Evolutionary conservation across 1,140 invertebrate genomes (phyloP).

Genomic region (Penaeus japonicus): DNA sequence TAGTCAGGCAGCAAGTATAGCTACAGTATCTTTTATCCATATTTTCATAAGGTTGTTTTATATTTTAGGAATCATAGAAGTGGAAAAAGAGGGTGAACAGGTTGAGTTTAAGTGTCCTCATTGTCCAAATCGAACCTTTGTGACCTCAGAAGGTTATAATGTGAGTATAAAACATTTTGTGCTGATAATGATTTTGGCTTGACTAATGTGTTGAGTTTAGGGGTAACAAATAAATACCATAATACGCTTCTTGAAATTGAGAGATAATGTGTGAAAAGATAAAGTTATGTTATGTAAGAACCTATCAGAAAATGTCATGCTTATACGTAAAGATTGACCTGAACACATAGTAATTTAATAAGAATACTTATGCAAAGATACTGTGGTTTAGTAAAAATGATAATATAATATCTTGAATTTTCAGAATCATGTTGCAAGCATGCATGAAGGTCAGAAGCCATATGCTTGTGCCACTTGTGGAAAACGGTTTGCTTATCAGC

Average conservation of each 20-base stretch:
- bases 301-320: no score
- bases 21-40: not conserved
- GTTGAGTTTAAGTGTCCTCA: conserved; percentile 50
- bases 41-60: not conserved
- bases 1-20: not conserved
- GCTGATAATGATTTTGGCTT: no score
- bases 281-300: no score
- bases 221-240: no score
- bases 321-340: no score
- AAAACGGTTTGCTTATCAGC: conserved; percentile 53
- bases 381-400: no score
- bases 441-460: conserved; percentile 42
- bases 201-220: no score
- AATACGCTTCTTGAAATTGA: no score
- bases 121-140: conserved; percentile 40
- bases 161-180: not conserved
- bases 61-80: conserved; percentile 42
- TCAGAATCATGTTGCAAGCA: conserved; percentile 47
- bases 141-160: conserved; percentile 46
- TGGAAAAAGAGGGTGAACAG: conserved; percentile 35
- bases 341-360: no score
- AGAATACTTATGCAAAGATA: no score
- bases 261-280: no score
- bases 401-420: not conserved
- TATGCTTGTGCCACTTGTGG: conserved; percentile 52